phyloP scores from a whole-genome alignment of 1,140 invertebrate species.

The Ceratoteleas bidentatus region DNA sequence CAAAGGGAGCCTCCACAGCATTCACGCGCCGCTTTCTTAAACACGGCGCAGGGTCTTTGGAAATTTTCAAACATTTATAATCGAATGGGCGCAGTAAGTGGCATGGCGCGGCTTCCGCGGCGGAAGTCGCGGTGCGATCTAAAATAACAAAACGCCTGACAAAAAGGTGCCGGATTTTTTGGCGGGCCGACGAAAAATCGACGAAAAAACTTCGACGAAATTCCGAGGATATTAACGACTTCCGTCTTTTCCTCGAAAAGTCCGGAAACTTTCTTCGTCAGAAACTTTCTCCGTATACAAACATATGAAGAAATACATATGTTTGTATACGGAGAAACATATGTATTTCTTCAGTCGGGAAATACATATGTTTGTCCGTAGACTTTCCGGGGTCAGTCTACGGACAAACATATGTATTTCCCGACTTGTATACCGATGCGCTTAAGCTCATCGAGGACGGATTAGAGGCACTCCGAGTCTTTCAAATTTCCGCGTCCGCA shows the following conservation, averaged over 20 bases:
- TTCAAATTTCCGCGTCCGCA: constrained; percentile 51
- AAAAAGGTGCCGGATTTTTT: constrained; percentile 10
- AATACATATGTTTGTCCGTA: no score
- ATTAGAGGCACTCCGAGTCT: constrained; percentile 73
- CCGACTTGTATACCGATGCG: constrained; percentile 55
- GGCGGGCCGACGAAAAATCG: constrained; percentile 9
- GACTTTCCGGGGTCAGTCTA: constrained; percentile 34
- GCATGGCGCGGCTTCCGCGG: background rate
- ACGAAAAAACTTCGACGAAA: background rate
- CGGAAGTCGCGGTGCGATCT: constrained; percentile 9
- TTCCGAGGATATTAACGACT: constrained; percentile 21
- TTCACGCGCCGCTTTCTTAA: constrained; percentile 77
- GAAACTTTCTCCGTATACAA: no score
- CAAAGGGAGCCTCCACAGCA: constrained; percentile 21
- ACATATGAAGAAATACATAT: no score
- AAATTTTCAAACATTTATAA: constrained; percentile 80
- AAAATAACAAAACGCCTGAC: constrained; percentile 22
- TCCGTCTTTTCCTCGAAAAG: background rate
- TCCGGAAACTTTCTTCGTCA: no score
- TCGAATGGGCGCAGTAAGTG: constrained; percentile 67
- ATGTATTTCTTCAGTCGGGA: no score
- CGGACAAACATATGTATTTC: constrained; percentile 31
- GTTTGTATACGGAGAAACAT: no score
- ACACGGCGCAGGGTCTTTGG: constrained; percentile 75
- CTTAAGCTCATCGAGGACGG: constrained; percentile 72